These are phyloP conservation scores for Pharmacophagus antenor DNA, from an alignment of 2,888 invertebrate species.

Conservation along the genomic window DNA sequence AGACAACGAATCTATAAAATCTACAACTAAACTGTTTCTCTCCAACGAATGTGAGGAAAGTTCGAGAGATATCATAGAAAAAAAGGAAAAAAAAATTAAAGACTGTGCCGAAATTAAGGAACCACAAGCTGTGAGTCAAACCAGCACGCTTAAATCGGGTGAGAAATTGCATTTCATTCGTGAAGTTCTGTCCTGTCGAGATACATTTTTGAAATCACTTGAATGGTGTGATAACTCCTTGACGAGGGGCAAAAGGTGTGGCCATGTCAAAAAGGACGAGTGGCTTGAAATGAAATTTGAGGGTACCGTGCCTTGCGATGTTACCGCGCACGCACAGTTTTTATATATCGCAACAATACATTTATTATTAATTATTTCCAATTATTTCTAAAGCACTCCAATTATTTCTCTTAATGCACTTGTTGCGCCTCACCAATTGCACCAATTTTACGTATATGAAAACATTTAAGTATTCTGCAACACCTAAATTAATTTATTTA, in stretches of 20 bases:
- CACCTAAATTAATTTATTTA: background rate
- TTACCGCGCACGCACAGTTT: conserved; percentile 36
- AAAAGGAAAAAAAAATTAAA: conserved; percentile 34
- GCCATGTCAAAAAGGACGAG: conserved; percentile 63
- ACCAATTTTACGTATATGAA: background rate
- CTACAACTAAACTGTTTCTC: conserved; percentile 58
- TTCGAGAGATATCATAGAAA: conserved; percentile 40
- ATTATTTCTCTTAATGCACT: background rate
- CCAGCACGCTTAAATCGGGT: conserved; percentile 64
- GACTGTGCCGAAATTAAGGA: conserved; percentile 35
- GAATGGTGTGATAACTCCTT: conserved; percentile 77
- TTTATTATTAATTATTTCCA: background rate
- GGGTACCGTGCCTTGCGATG: conserved; percentile 49
- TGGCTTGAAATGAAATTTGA: conserved; percentile 66
- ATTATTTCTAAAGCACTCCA: too few species aligned
- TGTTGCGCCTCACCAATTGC: background rate
- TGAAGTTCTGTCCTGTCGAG: conserved; percentile 68
- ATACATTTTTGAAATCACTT: conserved; percentile 69
- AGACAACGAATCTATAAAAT: conserved; percentile 51
- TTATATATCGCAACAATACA: conserved; percentile 9
- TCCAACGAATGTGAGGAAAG: conserved; percentile 53
- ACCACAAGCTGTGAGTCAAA: conserved; percentile 46
- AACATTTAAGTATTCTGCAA: background rate
- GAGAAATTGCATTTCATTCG: conserved; percentile 73
- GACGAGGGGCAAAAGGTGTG: conserved; percentile 66